Conservation (phyloP, 2,888 invertebrate genomes). For the Amphipyra berbera region DNA sequence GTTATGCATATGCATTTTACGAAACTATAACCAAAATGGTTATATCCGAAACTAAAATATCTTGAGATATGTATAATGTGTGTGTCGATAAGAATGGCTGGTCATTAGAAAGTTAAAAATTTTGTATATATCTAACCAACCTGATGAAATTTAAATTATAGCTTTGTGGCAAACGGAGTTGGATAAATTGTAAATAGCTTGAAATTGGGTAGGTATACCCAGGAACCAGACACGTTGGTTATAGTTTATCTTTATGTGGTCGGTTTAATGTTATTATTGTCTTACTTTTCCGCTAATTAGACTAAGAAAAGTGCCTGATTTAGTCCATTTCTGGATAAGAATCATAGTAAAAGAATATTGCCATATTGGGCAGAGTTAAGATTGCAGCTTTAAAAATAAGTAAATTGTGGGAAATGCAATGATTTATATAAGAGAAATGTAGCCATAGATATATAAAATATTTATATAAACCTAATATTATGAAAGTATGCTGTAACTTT, state of each 20-base stretch:
- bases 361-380: constrained; percentile 23
- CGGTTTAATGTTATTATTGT: not conserved
- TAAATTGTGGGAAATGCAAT: constrained; percentile 42
- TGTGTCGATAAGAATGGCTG: constrained; percentile 7
- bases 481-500: constrained; percentile 29
- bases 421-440: constrained; percentile 28
- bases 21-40: not conserved
- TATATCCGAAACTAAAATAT: constrained; percentile 12
- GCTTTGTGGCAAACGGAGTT: not conserved
- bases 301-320: not conserved
- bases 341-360: constrained; percentile 21
- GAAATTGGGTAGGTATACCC: not conserved
- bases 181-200: constrained; percentile 1
- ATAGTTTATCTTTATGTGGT: not conserved
- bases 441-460: constrained; percentile 42
- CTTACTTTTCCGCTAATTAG: constrained; percentile 17
- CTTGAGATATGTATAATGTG: not conserved
- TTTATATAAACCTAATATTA: constrained; percentile 22
- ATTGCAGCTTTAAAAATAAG: constrained; percentile 46
- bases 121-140: not conserved
- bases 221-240: constrained; percentile 15
- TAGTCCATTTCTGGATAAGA: constrained; percentile 24
- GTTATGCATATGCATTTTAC: not conserved
- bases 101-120: not conserved
- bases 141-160: not conserved